phyloP scores from a whole-genome alignment of 2,113 vertebrate genomes.

The Desmodus rotundus region DNA sequence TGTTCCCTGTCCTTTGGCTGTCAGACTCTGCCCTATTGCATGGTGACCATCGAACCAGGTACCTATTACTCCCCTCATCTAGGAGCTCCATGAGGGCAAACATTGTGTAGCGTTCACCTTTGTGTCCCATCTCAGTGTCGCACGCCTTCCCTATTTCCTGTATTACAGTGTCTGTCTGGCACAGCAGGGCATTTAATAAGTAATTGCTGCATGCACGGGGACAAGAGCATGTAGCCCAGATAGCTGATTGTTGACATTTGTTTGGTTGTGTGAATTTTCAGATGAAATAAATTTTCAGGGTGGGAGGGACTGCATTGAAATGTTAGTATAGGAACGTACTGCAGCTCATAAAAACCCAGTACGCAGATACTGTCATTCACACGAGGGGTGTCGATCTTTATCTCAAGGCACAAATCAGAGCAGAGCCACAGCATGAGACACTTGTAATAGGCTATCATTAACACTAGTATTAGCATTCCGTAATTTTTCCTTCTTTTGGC shows the following conservation, averaged over 20 bases:
- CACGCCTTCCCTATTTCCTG: neutral
- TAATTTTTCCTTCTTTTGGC: neutral
- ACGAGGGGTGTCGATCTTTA: slow-evolving; percentile 32
- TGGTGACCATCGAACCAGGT: accelerated
- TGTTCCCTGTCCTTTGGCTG: neutral
- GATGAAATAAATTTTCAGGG: slow-evolving; percentile 49
- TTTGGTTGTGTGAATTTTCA: slow-evolving; percentile 45
- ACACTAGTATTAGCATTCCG: neutral
- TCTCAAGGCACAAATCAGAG: slow-evolving; percentile 58
- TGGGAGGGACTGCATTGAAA: slow-evolving; percentile 42
- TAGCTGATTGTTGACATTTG: slow-evolving; percentile 25
- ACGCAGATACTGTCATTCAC: slow-evolving; percentile 54
- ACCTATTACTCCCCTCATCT: neutral
- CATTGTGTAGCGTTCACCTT: neutral
- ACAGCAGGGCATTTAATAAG: neutral
- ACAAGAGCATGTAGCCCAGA: neutral
- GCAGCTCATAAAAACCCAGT: slow-evolving; percentile 37
- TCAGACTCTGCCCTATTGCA: neutral
- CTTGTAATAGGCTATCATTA: slow-evolving; percentile 24
- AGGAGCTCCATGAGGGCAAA: neutral
- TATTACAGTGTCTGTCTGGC: neutral
- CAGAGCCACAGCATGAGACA: slow-evolving; percentile 21
- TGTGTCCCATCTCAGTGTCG: neutral
- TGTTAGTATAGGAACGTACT: slow-evolving; percentile 45
- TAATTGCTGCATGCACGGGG: neutral